phyloP scores from a whole-genome alignment of 2,113 vertebrate genomes.

The Eurypyga helias region DNA sequence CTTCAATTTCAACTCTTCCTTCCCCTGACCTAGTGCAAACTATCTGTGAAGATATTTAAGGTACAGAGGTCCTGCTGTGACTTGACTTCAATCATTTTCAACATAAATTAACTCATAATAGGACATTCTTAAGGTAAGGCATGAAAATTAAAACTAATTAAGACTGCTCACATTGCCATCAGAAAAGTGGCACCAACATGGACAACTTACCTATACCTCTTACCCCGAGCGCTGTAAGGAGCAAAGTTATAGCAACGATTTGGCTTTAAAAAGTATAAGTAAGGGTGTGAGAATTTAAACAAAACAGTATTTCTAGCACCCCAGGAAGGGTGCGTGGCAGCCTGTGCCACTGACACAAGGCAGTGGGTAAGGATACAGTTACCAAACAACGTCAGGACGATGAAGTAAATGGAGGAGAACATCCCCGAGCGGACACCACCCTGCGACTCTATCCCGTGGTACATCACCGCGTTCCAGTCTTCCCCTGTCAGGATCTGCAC shows the following conservation, averaged over 20 bases:
- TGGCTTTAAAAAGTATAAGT: neutral
- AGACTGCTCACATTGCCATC: rapidly evolving
- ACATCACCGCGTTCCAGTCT: constrained; percentile 98
- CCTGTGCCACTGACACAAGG: neutral
- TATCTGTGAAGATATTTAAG: neutral
- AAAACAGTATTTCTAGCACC: neutral
- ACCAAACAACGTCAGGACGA: constrained; percentile 92
- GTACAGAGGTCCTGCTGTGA: neutral
- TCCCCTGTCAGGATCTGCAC: constrained; percentile 92
- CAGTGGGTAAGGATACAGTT: constrained; percentile 92
- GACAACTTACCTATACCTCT: neutral
- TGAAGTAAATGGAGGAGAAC: constrained; percentile 97
- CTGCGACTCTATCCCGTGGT: constrained; percentile 93
- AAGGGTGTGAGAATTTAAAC: neutral
- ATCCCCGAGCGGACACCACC: constrained; percentile 92
- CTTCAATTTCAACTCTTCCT: neutral
- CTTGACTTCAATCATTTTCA: neutral
- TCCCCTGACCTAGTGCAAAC: neutral
- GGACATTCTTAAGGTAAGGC: neutral
- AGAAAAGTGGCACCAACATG: neutral
- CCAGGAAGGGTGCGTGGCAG: neutral
- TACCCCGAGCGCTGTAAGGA: neutral
- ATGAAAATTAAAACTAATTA: neutral
- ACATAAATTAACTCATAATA: neutral
- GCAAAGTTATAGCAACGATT: neutral